Evolutionary conservation across 2,888 invertebrate genomes (phyloP).

Genomic region (Bugula neritina): DNA sequence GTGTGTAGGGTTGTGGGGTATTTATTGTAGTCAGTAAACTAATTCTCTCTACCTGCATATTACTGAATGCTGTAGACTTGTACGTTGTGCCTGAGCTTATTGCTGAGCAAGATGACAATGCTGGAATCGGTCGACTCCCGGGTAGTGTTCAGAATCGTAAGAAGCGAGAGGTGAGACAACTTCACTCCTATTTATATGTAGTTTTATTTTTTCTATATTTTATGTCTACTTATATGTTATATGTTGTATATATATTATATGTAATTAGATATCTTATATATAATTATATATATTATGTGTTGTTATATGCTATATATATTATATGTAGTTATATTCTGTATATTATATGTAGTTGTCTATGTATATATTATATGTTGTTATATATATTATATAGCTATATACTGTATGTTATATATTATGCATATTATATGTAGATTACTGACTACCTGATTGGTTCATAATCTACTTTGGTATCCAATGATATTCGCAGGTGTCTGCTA

Average conservation of each 20-base stretch:
- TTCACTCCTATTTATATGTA: background rate
- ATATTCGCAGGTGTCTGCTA: too few species aligned
- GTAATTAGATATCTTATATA: background rate
- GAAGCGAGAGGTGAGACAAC: slow-evolving; percentile 19
- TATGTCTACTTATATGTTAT: too few species aligned
- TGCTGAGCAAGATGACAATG: slow-evolving; percentile 20
- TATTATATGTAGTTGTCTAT: too few species aligned
- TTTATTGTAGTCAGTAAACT: background rate
- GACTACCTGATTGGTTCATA: too few species aligned
- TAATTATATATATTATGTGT: background rate
- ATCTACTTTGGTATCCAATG: too few species aligned
- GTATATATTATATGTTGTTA: too few species aligned
- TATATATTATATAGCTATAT: too few species aligned
- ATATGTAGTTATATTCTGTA: too few species aligned
- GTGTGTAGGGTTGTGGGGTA: background rate
- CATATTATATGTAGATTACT: too few species aligned
- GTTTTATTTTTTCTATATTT: background rate
- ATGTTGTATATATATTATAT: background rate
- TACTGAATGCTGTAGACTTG: slow-evolving; percentile 9
- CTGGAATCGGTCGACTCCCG: slow-evolving; percentile 16
- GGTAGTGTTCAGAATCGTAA: slow-evolving; percentile 9
- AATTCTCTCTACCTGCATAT: too few species aligned
- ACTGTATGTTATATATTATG: too few species aligned
- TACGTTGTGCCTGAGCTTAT: slow-evolving; percentile 22
- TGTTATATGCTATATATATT: background rate